Evolutionary conservation across 2,113 vertebrate species (phyloP), one percentile per base, ranked within the genome.

Genomic region (Cygnus atratus): DNA sequence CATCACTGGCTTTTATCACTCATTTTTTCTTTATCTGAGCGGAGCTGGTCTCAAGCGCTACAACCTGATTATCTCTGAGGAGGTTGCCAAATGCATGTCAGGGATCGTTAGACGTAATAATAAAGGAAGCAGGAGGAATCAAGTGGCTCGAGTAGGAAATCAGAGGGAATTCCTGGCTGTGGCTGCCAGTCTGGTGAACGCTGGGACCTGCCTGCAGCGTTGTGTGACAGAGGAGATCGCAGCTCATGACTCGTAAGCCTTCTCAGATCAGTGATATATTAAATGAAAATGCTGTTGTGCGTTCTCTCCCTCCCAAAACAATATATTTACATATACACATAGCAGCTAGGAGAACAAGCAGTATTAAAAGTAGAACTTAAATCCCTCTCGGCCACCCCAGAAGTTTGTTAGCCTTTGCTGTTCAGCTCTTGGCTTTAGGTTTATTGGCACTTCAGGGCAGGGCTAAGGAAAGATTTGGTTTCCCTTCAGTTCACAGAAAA

Each of bases 51-150:
- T 96, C 86, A 59, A 95, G 93, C 83, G 10, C 39, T 94, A 94
- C 93, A 95, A 93, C 92, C 88, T n/a, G 61, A 75, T 94, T 90
- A 82, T 92, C 90, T 91, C 11, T 0, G 66, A 73, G 80, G 79
- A 92, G 86, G 80, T 11, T 97, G 95, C 95, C 96, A 96, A 90
- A 50, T 95, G 95, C 91, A 58, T n/a, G 88, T 88, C 92, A 76
- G 95, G 90, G 83, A 79, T 90, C 2, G 0, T 90, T 84, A 54
- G 25, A 68, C 0, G 21, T 44, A 88, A 87, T 75, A 72, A 68
- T 91, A 92, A 91, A 94, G 88, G 90, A 92, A 95, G 80, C 76
- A 8, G 80, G 44, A 84, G 77, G 86, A 90, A 95, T 85, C 91
- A 66, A 96, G 92, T 83, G 92, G 82, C 59, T 87, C 17, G 92